Evolutionary conservation across 2,797 vertebrate genomes (phyloP).

Genomic region (Hapalemur alaotrensis): DNA sequence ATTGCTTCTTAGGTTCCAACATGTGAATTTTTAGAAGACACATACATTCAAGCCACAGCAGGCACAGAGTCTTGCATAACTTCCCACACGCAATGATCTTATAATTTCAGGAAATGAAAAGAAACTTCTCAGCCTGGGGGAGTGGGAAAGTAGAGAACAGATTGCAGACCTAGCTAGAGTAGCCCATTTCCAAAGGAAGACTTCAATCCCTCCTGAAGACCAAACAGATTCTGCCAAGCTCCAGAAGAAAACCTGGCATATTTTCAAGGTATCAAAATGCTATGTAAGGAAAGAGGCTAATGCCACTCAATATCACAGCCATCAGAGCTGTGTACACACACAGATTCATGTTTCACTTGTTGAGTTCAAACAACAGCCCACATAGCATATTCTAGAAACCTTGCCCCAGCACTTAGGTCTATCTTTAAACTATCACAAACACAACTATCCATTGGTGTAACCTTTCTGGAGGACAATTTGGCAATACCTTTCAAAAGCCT

Average conservation of each 20-base stretch:
- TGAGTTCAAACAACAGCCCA: not conserved
- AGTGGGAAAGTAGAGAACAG: not conserved
- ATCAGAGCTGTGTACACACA: not conserved
- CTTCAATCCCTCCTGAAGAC: not conserved
- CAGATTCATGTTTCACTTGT: not conserved
- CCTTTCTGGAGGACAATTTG: not conserved
- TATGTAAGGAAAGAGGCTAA: not conserved
- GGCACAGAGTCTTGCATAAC: not conserved
- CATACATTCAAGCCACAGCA: not conserved
- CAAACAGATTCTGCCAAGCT: not conserved
- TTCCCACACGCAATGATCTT: not conserved
- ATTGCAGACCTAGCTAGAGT: not conserved
- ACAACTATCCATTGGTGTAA: not conserved
- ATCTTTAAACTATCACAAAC: constrained; percentile 1
- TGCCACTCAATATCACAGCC: not conserved
- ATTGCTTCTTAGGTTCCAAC: not conserved
- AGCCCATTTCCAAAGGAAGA: not conserved
- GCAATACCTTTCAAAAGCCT: constrained; percentile 3
- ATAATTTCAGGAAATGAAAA: not conserved
- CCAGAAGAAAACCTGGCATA: not conserved
- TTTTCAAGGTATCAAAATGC: not conserved
- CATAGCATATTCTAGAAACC: not conserved
- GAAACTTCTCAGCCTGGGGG: not conserved
- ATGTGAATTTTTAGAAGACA: not conserved
- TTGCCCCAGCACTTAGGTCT: not conserved